Conservation (phyloP, 2,797 vertebrate genomes). For the Rhabdomys pumilio region DNA sequence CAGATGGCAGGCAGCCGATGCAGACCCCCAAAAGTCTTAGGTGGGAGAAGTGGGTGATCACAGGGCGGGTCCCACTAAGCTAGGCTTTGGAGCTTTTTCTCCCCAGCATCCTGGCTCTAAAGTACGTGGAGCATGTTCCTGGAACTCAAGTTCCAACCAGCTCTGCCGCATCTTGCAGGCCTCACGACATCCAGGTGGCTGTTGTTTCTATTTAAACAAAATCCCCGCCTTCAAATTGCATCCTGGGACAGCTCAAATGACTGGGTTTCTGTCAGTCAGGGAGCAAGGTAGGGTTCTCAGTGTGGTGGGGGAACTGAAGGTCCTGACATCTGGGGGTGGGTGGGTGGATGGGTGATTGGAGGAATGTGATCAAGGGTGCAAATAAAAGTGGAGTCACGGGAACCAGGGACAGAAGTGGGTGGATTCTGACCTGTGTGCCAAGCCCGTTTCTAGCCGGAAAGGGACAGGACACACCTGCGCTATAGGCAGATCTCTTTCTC, state of each 20-base stretch:
- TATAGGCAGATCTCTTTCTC: too few relatives aligned
- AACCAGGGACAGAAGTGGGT: background rate
- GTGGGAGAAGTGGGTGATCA: background rate
- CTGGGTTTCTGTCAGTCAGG: background rate
- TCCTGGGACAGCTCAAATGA: too few relatives aligned
- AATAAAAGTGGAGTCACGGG: background rate
- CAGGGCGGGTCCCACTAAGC: background rate
- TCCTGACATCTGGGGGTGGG: background rate
- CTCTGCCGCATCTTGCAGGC: background rate
- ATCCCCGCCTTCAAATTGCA: accelerated
- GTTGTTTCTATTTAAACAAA: background rate
- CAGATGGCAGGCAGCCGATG: too few relatives aligned
- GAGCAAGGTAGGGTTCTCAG: too few relatives aligned
- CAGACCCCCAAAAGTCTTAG: background rate
- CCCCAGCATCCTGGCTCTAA: too few relatives aligned
- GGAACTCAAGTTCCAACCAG: background rate
- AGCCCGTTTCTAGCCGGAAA: background rate
- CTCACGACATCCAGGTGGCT: background rate
- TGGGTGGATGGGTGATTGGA: too few relatives aligned
- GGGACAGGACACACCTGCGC: background rate
- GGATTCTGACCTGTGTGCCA: background rate
- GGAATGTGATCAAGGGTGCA: accelerated
- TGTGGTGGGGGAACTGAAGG: background rate
- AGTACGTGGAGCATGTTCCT: background rate
- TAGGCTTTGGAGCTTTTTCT: background rate